Base-by-base conservation (phyloP, 2,113 vertebrate genomes). In the Elaphurus davidianus region DNA sequence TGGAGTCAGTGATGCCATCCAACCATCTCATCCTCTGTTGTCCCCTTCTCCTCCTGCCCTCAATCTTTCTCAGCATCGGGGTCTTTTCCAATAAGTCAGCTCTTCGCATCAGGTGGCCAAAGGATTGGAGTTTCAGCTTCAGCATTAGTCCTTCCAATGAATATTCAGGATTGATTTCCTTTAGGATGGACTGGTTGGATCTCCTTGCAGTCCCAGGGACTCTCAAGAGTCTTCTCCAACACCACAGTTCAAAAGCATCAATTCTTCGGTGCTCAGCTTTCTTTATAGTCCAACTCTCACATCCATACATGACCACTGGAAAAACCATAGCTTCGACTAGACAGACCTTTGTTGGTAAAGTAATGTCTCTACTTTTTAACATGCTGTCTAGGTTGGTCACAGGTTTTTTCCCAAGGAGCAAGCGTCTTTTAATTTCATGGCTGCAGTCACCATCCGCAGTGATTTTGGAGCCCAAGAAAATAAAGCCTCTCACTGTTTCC, bases 241-340 rank as follows among this genome's bases (percentile, higher is more conserved):
- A 16, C 7, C 60, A 64, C 30, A 33, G 62, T 33, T 64, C 62
- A 2, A 64, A 64, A 64, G 62, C 30, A 64, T 33, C 62, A 0
- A 64, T 33, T 64, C 30, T 33, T 64, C 0, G 0, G 30, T 0
- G 0, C 14, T n/a, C 30, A 9, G 30, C 30, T 2, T 64, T 17
- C 15, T 33, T 64, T 0, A 64, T 0, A 0, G 62, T 64, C 3
- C 62, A n/a, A n/a, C 7, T 17, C 62, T n/a, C 62, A n/a, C 62
- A 64, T 7, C 15, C 30, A n/a, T 64, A 17, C 60, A 64, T 33
- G 60, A 64, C 60, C 0, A 8, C 15, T 4, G 62, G 62, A 64
- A n/a, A 64, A 17, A n/a, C 62, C 62, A 64, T 64, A n/a, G 62
- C 62, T 1, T 64, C 4, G 62, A 64, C 33, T 9, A 64, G 3